Evolutionary conservation across 2,888 invertebrate genomes (phyloP).

Genomic region (Amphiduros pacificus): DNA sequence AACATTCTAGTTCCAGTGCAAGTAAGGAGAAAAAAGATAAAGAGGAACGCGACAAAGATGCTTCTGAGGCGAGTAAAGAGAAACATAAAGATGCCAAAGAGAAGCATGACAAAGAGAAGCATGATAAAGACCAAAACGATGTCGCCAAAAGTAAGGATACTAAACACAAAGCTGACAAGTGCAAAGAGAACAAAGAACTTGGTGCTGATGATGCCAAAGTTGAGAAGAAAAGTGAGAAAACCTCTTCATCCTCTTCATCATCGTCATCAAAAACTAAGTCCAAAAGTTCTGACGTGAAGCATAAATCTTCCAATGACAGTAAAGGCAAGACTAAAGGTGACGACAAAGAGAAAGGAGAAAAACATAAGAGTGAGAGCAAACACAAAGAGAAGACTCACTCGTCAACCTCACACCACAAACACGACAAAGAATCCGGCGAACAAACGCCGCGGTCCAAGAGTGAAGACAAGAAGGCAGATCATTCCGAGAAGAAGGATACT

Average conservation of each 20-base stretch:
- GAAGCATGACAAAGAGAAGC: background rate
- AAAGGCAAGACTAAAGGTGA: background rate
- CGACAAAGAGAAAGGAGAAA: constrained; percentile 10
- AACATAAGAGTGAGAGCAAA: background rate
- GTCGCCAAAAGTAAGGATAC: background rate
- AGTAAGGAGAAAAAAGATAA: constrained; percentile 4
- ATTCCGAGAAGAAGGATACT: background rate
- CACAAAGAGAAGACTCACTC: constrained; percentile 3
- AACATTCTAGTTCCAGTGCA: background rate
- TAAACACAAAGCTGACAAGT: constrained; percentile 33
- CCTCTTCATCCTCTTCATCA: background rate
- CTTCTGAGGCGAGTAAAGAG: background rate
- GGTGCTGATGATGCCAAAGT: constrained; percentile 2
- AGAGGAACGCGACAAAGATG: constrained; percentile 7
- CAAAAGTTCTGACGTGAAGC: constrained; percentile 12
- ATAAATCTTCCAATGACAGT: background rate
- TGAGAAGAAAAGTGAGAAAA: constrained; percentile 9
- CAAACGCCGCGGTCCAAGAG: background rate
- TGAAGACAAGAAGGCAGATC: constrained; percentile 7
- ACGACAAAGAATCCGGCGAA: too few species aligned
- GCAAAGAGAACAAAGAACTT: constrained; percentile 58
- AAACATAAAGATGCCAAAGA: background rate
- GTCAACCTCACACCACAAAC: constrained; percentile 3
- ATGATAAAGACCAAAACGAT: background rate
- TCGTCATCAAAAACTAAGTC: background rate